Base-by-base conservation (phyloP, 35 echinoderm and acorn worm genomes). In the Lytechinus variegatus region DNA sequence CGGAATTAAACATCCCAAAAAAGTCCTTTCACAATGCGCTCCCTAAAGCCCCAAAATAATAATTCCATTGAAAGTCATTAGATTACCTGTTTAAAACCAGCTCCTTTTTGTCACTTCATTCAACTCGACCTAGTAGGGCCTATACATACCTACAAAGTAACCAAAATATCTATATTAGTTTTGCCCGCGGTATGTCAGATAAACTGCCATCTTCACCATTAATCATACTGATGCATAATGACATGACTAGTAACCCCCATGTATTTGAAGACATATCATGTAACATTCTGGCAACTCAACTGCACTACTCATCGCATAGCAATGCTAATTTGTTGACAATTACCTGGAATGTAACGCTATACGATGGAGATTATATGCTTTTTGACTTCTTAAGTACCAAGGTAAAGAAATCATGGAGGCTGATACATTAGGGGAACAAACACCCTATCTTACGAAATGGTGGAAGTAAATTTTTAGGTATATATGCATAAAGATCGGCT, bases 271-370 rank as follows among this genome's bases (percentile, higher is more conserved):
- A 79, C 66, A 79, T 79, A 79, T 79, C 66, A 24, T 79, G 66
- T 79, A 79, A 79, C 66, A 79, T 79, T 79, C 14, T 24, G 16
- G 19, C 66, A 79, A 79, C 66, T 79, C 66, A 79, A 79, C 21
- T 19, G 19, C 19, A 79, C 66, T 79, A n/a, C 21, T 79, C 66
- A 79, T 16, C 66, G 16, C 66, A 79, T 79, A 79, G 66, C 66
- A 79, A 79, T 79, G 66, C 66, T 79, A 79, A 79, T 79, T 79
- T 24, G 66, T 24, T 79, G 66, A 79, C 19, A 79, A 79, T 79
- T 79, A 79, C 66, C 14, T 79, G 66, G 66, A 79, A 79, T 79
- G 66, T 79, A 79, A 79, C 66, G n/a, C 24, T 79, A 79, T 79
- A 79, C n/a, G 66, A 6, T 14, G 19, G 24, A 79, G 66, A 79